Evolutionary conservation across 1,140 invertebrate species (phyloP).

Genomic region (Temnothorax longispinosus): DNA sequence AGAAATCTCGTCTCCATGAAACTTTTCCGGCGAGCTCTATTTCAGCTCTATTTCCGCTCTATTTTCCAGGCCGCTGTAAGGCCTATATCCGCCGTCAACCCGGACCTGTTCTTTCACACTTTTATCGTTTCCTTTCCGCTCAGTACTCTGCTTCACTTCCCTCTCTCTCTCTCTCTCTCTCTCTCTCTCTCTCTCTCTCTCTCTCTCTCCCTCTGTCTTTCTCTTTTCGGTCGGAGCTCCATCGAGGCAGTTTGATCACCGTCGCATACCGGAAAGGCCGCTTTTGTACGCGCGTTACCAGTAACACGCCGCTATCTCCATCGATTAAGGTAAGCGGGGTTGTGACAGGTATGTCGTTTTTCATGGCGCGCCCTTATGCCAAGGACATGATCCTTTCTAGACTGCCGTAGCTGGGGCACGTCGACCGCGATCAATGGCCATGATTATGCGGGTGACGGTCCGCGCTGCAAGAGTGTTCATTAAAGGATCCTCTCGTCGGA

Average conservation of each 20-base stretch:
- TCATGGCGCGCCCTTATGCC: slow-evolving; percentile 52
- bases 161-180: no score
- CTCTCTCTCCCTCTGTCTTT: background rate
- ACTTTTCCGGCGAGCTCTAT: slow-evolving; percentile 49
- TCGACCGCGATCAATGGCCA: slow-evolving; percentile 45
- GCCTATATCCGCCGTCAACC: slow-evolving; percentile 22
- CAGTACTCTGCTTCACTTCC: background rate
- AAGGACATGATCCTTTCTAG: slow-evolving; percentile 52
- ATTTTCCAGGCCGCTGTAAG: slow-evolving; percentile 44
- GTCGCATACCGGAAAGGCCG: slow-evolving; percentile 68
- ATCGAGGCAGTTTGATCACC: slow-evolving; percentile 38
- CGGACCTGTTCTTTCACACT: slow-evolving; percentile 4
- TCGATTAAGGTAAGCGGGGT: slow-evolving; percentile 67
- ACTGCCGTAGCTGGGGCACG: slow-evolving; percentile 4
- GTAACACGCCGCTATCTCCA: slow-evolving; percentile 69
- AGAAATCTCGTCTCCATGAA: slow-evolving; percentile 67
- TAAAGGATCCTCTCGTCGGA: background rate
- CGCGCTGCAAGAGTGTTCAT: slow-evolving; percentile 39
- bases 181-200: background rate
- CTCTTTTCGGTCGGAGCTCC: slow-evolving; percentile 2
- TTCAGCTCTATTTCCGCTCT: slow-evolving; percentile 46
- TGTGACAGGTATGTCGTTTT: slow-evolving; percentile 73
- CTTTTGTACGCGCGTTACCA: slow-evolving; percentile 73
- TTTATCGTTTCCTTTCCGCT: slow-evolving; percentile 57
- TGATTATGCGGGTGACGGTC: slow-evolving; percentile 45